Percentiles rank a stretch among this genome's conserved stretches.
phyloP scores from a whole-genome alignment of 2,888 invertebrate species.

The Drosophila multiciliata region DNA sequence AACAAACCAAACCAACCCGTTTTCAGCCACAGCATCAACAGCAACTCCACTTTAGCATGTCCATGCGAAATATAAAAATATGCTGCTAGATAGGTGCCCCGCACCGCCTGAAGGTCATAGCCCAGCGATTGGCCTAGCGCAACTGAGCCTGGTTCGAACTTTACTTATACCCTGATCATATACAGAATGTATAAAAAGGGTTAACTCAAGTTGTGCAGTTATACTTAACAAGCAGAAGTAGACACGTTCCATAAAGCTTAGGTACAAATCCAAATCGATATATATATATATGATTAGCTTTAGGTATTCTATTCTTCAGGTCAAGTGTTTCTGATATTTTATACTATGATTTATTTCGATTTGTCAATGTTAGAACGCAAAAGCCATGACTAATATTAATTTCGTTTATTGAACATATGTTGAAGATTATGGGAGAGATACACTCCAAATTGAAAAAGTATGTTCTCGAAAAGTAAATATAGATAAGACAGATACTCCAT shows the following conservation, averaged over 20 bases:
- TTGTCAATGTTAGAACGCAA: neutral
- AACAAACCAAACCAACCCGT: conserved; percentile 47
- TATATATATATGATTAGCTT: neutral
- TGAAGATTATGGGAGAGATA: neutral
- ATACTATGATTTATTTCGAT: no score
- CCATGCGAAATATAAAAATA: conserved; percentile 17
- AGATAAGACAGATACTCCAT: neutral
- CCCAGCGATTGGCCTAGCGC: conserved; percentile 45
- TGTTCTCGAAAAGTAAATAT: neutral
- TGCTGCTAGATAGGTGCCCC: conserved; percentile 6
- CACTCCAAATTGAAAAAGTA: neutral
- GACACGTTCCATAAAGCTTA: neutral
- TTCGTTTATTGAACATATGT: neutral
- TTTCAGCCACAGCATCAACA: conserved; percentile 31
- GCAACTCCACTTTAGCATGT: conserved; percentile 33
- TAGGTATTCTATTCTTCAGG: neutral
- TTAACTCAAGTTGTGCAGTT: neutral
- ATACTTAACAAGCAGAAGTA: neutral
- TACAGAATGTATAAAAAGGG: neutral
- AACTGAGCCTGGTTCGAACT: conserved; percentile 23
- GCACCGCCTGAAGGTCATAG: conserved; percentile 53
- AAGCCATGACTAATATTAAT: neutral
- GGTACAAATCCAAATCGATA: neutral
- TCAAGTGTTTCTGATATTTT: no score
- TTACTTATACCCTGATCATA: neutral